Evolutionary conservation across 2,797 vertebrate genomes (phyloP).

Genomic region (Malurus leucopterus): DNA sequence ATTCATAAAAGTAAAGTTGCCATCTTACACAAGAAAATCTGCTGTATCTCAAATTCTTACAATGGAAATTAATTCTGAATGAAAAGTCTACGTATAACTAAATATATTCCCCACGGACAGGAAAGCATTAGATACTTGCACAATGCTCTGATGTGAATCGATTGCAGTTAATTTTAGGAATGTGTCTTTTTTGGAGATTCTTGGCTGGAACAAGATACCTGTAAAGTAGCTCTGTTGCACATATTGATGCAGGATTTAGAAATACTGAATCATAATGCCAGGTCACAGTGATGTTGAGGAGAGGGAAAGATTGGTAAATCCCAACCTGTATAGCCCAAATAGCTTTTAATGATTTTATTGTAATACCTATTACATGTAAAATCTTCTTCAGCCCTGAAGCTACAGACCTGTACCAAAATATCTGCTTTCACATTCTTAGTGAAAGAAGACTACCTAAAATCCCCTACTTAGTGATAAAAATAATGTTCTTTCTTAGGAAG

Average conservation of each 20-base stretch:
- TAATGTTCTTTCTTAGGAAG: neutral
- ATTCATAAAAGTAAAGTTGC: neutral
- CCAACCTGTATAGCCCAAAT: neutral
- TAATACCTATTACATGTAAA: neutral
- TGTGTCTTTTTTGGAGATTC: neutral
- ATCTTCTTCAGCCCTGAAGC: neutral
- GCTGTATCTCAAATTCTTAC: neutral
- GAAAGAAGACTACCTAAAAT: no score
- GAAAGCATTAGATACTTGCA: neutral
- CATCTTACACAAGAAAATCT: neutral
- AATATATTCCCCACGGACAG: neutral
- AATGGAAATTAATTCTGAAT: neutral
- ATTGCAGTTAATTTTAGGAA: neutral
- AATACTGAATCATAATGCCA: neutral
- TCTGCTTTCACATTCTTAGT: neutral
- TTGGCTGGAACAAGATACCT: neutral
- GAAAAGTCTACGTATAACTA: neutral
- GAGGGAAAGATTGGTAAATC: neutral
- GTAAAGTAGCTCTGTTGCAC: neutral
- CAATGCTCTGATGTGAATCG: neutral
- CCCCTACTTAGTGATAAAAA: no score
- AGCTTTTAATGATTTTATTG: neutral
- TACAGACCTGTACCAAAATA: neutral
- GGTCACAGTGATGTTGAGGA: neutral
- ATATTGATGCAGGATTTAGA: neutral